Base-by-base conservation (phyloP, 2,888 invertebrate species). In the Aspidapion aeneum region DNA sequence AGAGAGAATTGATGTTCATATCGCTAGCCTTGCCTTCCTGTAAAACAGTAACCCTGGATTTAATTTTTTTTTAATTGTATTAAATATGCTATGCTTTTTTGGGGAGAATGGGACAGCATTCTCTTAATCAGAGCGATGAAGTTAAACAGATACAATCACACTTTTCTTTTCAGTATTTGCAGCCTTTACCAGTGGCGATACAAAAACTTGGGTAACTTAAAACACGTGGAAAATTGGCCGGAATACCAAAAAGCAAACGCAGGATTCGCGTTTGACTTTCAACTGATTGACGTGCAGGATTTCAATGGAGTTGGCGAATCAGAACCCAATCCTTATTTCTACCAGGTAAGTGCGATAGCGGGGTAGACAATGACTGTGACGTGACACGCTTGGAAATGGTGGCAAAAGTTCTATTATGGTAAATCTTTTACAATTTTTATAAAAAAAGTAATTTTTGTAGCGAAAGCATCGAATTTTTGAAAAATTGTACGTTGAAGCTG, bases 311-410 rank as follows among this genome's bases (percentile, higher is more conserved):
- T 93, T 7, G 99, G 99, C 0, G 99, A 99, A 82, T 91, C 95
- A 0, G 97, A 98, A 77, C 99, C 99, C 0, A 96, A 94, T 79
- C 97, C 98, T 0, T 98, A 95, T 80, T 99, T 99, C 79, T 99
- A 98, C 80, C 99, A 98, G 87, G 94, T 93, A 75, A 69, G n/a
- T 56, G 16, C 16, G 9, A n/a, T 48, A 9, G n/a, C n/a, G 9
- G 9, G n/a, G 9, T n/a, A n/a, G 9, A 48, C 9, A 48, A 48
- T 48, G 49, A 48, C 9, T n/a, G n/a, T 12, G n/a, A 12, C 49
- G 9, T 12, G 9, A 48, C n/a, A 9, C 49, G 49, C 49, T 48
- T n/a, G n/a, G n/a, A n/a, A n/a, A n/a, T n/a, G n/a, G n/a, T n/a
- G n/a, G n/a, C n/a, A n/a, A 20, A 54, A 35, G 48, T 49, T 16